Percentiles rank a stretch among this genome's conserved stretches.
phyloP scores from a whole-genome alignment of 2,113 vertebrate genomes.

The Ascaphus truei region DNA sequence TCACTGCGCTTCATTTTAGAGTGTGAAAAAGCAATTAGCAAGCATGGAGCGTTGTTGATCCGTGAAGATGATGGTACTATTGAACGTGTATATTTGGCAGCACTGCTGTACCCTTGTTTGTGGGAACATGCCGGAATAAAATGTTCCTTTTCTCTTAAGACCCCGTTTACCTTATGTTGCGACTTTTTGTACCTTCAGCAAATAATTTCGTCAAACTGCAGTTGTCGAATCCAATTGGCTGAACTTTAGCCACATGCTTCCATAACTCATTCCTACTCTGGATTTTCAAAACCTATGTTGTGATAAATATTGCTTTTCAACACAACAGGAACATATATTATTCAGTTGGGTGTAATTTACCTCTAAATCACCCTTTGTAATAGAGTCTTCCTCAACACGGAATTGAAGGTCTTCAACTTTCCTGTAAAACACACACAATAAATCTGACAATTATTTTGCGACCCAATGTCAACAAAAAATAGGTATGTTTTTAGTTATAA shows the following conservation, averaged over 20 bases:
- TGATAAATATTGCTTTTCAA: no score
- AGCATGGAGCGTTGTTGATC: not conserved
- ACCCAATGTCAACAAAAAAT: no score
- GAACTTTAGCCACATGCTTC: no score
- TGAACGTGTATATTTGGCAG: not conserved
- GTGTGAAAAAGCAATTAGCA: constrained; percentile 32
- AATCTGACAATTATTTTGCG: no score
- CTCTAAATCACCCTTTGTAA: constrained; percentile 98
- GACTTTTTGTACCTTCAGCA: not conserved
- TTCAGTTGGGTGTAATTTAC: constrained; percentile 65
- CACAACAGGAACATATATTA: no score
- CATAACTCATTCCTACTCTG: no score
- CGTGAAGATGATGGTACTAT: constrained; percentile 2
- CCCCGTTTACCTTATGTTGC: not conserved
- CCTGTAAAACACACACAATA: constrained; percentile 62
- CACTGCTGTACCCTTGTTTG: not conserved
- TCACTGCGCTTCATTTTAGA: not conserved
- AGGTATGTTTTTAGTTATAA: no score
- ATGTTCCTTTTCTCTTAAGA: not conserved
- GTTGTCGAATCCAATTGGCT: not conserved
- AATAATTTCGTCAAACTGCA: not conserved
- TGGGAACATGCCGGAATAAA: not conserved
- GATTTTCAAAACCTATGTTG: not conserved
- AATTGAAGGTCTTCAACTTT: constrained; percentile 98
- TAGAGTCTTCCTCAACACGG: constrained; percentile 95